Conservation (phyloP, 35 echinoderm and acorn worm species). For the Ophioderma brevispina region DNA sequence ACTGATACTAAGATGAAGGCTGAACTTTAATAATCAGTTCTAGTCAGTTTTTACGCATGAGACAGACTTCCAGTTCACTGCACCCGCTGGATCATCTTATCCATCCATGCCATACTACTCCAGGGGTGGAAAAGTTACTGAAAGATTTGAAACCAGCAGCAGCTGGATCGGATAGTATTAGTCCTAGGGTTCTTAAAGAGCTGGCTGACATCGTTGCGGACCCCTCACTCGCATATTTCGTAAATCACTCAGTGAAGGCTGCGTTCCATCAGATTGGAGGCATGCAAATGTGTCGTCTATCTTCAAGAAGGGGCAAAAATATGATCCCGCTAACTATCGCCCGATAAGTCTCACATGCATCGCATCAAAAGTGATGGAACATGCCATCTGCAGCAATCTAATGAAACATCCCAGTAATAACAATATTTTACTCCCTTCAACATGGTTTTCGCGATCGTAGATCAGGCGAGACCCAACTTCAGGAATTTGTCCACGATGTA, state of each 20-base stretch:
- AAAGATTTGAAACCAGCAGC: constrained; percentile 44
- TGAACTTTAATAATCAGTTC: constrained; percentile 29
- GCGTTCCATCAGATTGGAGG: constrained; percentile 19
- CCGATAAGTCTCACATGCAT: too few species aligned
- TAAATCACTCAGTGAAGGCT: constrained; percentile 30
- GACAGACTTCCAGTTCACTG: neutral
- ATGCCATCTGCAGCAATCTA: neutral
- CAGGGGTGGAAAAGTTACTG: constrained; percentile 46
- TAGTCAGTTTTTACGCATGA: too few species aligned
- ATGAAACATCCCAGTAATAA: neutral
- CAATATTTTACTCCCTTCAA: constrained; percentile 35
- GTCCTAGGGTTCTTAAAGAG: constrained; percentile 42
- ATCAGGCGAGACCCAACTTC: constrained; percentile 28
- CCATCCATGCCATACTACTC: neutral
- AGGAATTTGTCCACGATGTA: constrained; percentile 17
- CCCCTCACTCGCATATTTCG: constrained; percentile 36
- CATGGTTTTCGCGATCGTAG: constrained; percentile 31
- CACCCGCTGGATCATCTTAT: neutral
- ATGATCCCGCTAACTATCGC: constrained; percentile 38
- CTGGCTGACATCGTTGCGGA: constrained; percentile 22
- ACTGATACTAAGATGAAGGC: constrained; percentile 27
- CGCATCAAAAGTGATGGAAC: too few species aligned
- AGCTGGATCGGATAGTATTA: constrained; percentile 50
- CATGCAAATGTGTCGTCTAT: constrained; percentile 28
- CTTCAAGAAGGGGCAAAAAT: constrained; percentile 58